A percentile compares a stretch with the other conserved stretches of the same genome.
Evolutionary conservation across 2,113 vertebrate species (phyloP).

Genomic region (Catharus fuscescens): DNA sequence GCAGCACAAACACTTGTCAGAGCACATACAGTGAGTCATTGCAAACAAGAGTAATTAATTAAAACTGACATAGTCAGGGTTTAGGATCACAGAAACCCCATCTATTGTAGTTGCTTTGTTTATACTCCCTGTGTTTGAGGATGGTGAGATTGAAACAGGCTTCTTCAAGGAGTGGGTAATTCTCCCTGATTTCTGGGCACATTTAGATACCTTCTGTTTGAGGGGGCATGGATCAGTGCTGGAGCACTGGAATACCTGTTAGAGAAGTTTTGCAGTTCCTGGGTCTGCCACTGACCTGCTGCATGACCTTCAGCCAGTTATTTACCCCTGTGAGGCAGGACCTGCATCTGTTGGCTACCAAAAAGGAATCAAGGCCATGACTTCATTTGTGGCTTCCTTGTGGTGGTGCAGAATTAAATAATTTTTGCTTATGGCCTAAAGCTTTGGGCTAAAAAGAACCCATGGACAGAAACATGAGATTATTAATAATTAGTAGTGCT

Average conservation of each 20-base stretch:
- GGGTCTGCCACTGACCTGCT: background rate
- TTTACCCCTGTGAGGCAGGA: background rate
- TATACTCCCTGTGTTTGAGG: background rate
- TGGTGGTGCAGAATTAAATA: background rate
- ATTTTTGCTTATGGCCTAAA: conserved; percentile 5
- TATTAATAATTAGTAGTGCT: conserved; percentile 26
- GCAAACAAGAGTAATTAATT: conserved; percentile 1
- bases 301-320: background rate
- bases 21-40: background rate
- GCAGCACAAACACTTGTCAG: background rate
- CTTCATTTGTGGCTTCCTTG: background rate
- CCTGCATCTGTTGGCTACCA: background rate
- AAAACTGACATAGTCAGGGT: background rate
- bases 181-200: background rate
- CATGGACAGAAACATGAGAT: conserved; percentile 1
- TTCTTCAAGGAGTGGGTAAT: background rate
- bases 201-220: background rate
- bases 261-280: background rate
- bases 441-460: background rate
- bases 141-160: background rate
- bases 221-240: background rate
- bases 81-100: background rate
- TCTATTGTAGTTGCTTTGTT: background rate
- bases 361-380: background rate
- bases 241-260: background rate